phyloP scores from a whole-genome alignment of 2,888 invertebrate genomes.

The Drosophila paranaensis region DNA sequence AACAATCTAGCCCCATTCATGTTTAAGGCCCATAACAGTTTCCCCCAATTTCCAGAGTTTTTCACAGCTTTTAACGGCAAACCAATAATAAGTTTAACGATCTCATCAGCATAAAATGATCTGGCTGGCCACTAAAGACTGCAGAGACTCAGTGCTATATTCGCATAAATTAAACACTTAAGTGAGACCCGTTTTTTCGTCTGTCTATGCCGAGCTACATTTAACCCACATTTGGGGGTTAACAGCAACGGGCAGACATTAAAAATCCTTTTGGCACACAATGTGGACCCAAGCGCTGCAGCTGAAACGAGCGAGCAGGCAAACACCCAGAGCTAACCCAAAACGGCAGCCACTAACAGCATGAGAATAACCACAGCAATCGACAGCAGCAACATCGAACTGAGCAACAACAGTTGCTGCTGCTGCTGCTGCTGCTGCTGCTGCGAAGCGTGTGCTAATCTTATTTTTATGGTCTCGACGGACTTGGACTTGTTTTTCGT shows the following conservation, averaged over 20 bases:
- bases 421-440: slow-evolving; percentile 44
- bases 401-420: slow-evolving; percentile 39
- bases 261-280: slow-evolving; percentile 48
- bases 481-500: slow-evolving; percentile 72
- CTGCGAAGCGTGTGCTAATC: slow-evolving; percentile 78
- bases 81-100: slow-evolving; percentile 22
- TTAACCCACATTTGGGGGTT: slow-evolving; percentile 50
- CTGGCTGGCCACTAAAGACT: slow-evolving; percentile 3
- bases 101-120: slow-evolving; percentile 25
- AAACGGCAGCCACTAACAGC: slow-evolving; percentile 20
- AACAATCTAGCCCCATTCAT: slow-evolving; percentile 1
- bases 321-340: slow-evolving; percentile 33
- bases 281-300: slow-evolving; percentile 50
- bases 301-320: slow-evolving; percentile 25
- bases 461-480: slow-evolving; percentile 78
- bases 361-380: slow-evolving; percentile 11
- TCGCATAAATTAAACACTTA: slow-evolving; percentile 9
- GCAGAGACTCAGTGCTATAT: slow-evolving; percentile 5
- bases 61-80: background rate
- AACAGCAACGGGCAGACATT: slow-evolving; percentile 38
- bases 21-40: background rate
- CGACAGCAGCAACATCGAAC: slow-evolving; percentile 23
- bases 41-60: background rate
- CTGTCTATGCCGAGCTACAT: slow-evolving; percentile 10
- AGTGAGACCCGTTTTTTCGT: background rate